Evolutionary conservation across 2,113 vertebrate genomes (phyloP), one percentile per base, ranked within the genome.

Genomic region (Antidorcas marsupialis): DNA sequence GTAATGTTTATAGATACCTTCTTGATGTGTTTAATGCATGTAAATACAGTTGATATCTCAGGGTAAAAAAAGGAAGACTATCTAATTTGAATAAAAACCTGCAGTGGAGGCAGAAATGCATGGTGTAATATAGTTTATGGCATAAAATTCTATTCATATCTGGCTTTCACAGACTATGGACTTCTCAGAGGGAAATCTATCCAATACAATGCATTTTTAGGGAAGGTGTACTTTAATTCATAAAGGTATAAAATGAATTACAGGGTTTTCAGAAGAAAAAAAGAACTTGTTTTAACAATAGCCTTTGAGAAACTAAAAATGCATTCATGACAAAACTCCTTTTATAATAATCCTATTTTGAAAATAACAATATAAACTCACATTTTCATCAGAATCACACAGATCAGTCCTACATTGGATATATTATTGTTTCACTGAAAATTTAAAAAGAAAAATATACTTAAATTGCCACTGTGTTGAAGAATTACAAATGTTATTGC

Each of bases 41-140:
- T 45, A 43, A 89, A 87, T 95, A 17, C 28, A 94, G 5, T 60
- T 57, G 13, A 74, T 4, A 53, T 64, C 10, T 43, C 50, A 92
- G 13, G 1, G 11, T 91, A 12, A 52, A n/a, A 81, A n/a, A 52
- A 4, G 84, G 84, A 97, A 96, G 7, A 7, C 30, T 90, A 60
- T 9, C 25, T 76, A 53, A 81, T 95, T 74, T 92, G 25, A 98
- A 90, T 96, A 97, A 90, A 43, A 57, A 79, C 33, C 16, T 64
- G 64, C 43, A 97, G 11, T 67, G 71, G 96, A 95, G 82, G 30
- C 64, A 93, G 28, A 81, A 94, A 93, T 83, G 16, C 96, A 95
- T 96, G 86, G 47, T 94, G 28, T 97, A 98, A 98, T 95, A 76
- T 45, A 91, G 9, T 97, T 97, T 95, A 81, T n/a, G 71, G 55